Evolutionary conservation across 2,888 invertebrate genomes (phyloP).

Genomic region (Oscheius sp.): DNA sequence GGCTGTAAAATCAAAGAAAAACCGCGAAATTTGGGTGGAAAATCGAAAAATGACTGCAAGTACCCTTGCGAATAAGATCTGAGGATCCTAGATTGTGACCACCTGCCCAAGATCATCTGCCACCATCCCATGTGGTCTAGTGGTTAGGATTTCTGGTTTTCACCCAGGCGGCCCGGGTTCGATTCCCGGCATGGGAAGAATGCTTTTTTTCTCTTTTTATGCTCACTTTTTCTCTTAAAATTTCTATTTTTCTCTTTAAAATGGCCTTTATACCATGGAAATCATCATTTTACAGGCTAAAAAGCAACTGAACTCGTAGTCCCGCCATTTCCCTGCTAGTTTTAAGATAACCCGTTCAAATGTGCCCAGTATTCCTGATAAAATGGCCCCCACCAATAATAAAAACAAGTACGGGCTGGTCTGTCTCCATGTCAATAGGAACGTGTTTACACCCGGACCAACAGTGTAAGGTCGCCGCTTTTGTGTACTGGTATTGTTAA

Average conservation of each 20-base stretch:
- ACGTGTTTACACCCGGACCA: background rate
- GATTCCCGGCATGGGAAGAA: constrained; percentile 71
- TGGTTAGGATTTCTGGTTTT: constrained; percentile 74
- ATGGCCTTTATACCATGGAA: too few species aligned
- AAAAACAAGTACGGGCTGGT: background rate
- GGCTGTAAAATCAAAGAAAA: background rate
- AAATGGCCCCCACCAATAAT: background rate
- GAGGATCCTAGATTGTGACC: too few species aligned
- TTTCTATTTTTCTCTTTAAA: too few species aligned
- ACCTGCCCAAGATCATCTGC: too few species aligned
- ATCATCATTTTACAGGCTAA: too few species aligned
- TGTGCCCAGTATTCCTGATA: background rate
- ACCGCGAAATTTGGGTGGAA: background rate
- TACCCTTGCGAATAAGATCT: background rate
- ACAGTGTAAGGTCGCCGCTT: background rate
- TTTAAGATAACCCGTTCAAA: background rate
- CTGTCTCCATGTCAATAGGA: constrained; percentile 1
- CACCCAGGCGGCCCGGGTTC: constrained; percentile 74
- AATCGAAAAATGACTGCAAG: background rate
- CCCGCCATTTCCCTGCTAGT: background rate
- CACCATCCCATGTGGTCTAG: constrained; percentile 70
- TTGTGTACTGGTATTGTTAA: too few species aligned
- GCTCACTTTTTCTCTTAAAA: too few species aligned
- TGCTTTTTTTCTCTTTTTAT: too few species aligned
- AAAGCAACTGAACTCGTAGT: too few species aligned